A percentile compares a stretch with the other conserved stretches of the same genome.
These are phyloP conservation scores for Benitochromis conjunctus DNA, from an alignment of 2,113 vertebrate species.

Conservation along the genomic window DNA sequence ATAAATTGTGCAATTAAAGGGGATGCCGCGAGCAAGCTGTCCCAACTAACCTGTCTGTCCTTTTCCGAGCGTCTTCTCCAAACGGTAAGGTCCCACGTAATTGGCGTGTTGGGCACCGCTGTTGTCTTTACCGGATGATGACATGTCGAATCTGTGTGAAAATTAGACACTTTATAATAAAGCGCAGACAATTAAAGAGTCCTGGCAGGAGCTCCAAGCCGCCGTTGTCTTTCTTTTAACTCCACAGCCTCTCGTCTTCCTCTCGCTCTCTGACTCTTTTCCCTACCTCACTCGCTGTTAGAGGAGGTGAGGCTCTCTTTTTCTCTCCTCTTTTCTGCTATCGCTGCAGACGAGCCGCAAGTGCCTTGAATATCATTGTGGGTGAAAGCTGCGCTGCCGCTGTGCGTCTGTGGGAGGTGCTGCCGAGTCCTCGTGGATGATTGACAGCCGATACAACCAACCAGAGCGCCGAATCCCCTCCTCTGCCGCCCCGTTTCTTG, in stretches of 20 bases:
- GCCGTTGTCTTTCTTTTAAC: constrained; percentile 44
- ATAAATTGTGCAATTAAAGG: constrained; percentile 27
- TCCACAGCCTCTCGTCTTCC: constrained; percentile 55
- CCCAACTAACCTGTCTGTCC: constrained; percentile 97
- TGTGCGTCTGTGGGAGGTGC: constrained; percentile 68
- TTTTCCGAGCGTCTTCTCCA: constrained; percentile 99
- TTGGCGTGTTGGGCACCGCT: constrained; percentile 95
- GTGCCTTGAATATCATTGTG: constrained; percentile 69
- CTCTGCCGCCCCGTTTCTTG: constrained; percentile 12
- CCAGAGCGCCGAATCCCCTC: background rate
- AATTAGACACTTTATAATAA: constrained; percentile 48
- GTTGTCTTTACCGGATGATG: constrained; percentile 96
- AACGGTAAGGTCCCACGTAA: constrained; percentile 98
- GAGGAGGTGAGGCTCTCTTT: constrained; percentile 52
- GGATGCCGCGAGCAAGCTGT: constrained; percentile 31
- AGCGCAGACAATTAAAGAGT: constrained; percentile 61
- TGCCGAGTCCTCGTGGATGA: constrained; percentile 51
- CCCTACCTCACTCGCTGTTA: constrained; percentile 44
- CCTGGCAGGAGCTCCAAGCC: constrained; percentile 58
- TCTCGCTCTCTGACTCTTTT: constrained; percentile 3
- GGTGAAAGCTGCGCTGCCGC: constrained; percentile 56
- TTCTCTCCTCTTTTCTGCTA: constrained; percentile 52
- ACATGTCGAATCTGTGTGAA: constrained; percentile 77
- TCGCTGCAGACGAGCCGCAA: constrained; percentile 66
- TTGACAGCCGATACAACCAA: constrained; percentile 55